Conservation (phyloP, 2,113 vertebrate genomes). For the Synodontis membranacea region DNA sequence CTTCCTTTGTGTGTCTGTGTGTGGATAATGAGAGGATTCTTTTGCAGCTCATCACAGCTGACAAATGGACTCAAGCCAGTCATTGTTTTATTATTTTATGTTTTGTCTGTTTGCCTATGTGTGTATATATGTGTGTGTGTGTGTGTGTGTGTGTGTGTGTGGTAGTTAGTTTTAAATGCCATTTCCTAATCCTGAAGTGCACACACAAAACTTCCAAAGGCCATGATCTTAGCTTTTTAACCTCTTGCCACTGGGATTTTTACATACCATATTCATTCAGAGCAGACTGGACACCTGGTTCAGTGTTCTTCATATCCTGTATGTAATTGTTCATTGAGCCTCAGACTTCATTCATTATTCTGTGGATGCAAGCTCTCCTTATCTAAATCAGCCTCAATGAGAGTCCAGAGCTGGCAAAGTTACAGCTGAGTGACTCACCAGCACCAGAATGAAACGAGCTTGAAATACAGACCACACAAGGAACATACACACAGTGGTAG, state of each 20-base stretch:
- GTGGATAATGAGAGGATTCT: background rate
- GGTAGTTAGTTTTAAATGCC: conserved; percentile 5
- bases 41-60: background rate
- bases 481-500: background rate
- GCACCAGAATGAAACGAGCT: background rate
- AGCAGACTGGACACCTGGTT: background rate
- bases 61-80: background rate
- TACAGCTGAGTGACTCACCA: conserved; percentile 32
- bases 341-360: conserved; percentile 20
- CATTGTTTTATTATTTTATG: background rate
- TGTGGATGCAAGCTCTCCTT: background rate
- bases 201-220: background rate
- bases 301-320: conserved; percentile 28
- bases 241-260: background rate
- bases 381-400: conserved; percentile 28
- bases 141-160: background rate
- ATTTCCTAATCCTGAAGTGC: background rate
- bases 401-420: background rate
- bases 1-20: background rate
- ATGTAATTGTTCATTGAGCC: conserved; percentile 19
- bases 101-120: background rate
- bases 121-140: background rate
- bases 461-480: background rate
- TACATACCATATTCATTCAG: background rate
- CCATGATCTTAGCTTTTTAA: background rate